A percentile compares a stretch with the other conserved stretches of the same genome.
These are phyloP conservation scores for Varanus komodoensis DNA, from an alignment of 2,113 vertebrate genomes.

Conservation along the genomic window DNA sequence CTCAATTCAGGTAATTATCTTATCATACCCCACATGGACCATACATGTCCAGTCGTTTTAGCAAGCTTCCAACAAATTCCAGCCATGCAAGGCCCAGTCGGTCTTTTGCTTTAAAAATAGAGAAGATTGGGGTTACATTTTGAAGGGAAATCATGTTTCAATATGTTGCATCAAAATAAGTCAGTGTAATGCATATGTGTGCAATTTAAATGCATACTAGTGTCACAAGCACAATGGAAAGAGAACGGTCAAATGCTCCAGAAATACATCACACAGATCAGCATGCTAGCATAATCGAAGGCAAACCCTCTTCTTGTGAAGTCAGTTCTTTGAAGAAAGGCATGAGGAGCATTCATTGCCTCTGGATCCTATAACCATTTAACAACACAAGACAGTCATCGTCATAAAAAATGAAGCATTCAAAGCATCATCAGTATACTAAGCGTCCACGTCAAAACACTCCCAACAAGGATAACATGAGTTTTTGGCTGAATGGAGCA, in stretches of 20 bases:
- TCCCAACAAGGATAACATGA: not conserved
- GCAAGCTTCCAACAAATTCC: not conserved
- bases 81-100: not conserved
- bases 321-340: conserved; percentile 71
- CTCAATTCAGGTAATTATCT: not conserved
- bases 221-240: conserved; percentile 49
- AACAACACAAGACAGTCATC: conserved; percentile 72
- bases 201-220: conserved; percentile 24
- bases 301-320: conserved; percentile 77
- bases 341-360: conserved; percentile 67
- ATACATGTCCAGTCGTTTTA: not conserved
- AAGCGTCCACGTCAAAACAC: conserved; percentile 13
- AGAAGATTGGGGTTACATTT: not conserved
- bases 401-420: conserved; percentile 31
- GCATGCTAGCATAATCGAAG: conserved; percentile 73
- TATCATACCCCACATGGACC: not conserved
- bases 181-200: conserved; percentile 11
- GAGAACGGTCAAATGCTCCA: conserved; percentile 10
- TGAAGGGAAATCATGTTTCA: not conserved
- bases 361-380: conserved; percentile 79
- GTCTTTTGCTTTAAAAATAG: not conserved
- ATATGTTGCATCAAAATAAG: conserved; percentile 74
- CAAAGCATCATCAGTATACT: not conserved
- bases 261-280: conserved; percentile 54
- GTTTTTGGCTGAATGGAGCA: conserved; percentile 15